phyloP scores from a whole-genome alignment of 1,140 invertebrate genomes.

The Amphibalanus amphitrite region DNA sequence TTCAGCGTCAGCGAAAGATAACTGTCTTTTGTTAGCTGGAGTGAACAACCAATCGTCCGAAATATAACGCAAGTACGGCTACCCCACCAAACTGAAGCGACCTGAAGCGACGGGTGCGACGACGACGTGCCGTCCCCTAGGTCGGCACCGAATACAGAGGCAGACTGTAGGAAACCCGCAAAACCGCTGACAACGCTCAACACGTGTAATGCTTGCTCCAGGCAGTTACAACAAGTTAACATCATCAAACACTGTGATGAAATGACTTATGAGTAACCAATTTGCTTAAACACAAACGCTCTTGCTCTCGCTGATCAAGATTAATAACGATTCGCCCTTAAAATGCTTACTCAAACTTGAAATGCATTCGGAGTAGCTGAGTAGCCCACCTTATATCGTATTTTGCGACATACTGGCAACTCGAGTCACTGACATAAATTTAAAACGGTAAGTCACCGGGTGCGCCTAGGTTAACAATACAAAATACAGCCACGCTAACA shows the following conservation, averaged over 20 bases:
- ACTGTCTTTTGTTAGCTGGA: too few relatives aligned
- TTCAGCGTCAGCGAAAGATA: too few relatives aligned
- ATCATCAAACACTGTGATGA: background rate
- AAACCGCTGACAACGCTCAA: background rate
- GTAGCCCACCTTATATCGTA: too few relatives aligned
- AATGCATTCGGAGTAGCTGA: background rate
- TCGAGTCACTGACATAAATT: background rate
- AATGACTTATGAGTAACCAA: background rate
- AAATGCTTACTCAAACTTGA: background rate
- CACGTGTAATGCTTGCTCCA: background rate
- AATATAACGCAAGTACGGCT: too few relatives aligned
- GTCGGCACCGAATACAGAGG: too few relatives aligned
- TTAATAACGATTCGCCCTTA: background rate
- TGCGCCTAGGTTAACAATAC: background rate
- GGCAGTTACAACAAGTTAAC: background rate
- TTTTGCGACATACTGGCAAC: too few relatives aligned
- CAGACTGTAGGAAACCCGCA: too few relatives aligned
- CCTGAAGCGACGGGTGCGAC: too few relatives aligned
- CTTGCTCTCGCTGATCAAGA: background rate
- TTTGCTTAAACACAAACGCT: background rate
- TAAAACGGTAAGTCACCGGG: background rate
- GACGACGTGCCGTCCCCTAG: too few relatives aligned
- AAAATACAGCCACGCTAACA: background rate
- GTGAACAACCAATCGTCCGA: too few relatives aligned
- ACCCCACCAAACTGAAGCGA: too few relatives aligned